Evolutionary conservation across 2,797 vertebrate species (phyloP).

Genomic region (Etheostoma perlongum): DNA sequence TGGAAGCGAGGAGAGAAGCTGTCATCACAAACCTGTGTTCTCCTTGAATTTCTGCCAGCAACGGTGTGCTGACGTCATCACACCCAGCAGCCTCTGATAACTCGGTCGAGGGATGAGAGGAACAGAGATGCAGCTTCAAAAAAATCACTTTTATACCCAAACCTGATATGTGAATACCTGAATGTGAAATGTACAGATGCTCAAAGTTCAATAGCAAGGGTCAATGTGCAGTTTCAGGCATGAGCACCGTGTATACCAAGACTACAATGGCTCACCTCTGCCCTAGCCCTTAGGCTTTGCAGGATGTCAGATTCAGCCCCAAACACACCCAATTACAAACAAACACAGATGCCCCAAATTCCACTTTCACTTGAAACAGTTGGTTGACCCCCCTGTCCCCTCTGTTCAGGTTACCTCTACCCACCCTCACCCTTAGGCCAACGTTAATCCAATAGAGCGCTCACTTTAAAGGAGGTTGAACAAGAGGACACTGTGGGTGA

Average conservation of each 20-base stretch:
- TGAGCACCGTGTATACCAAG: conserved; percentile 21
- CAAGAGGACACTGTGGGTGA: conserved; percentile 72
- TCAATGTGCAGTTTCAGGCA: conserved; percentile 8
- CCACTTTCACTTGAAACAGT: conserved; percentile 85
- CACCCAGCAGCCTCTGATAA: conserved; percentile 44
- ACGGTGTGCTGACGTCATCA: conserved; percentile 55
- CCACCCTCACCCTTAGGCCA: conserved; percentile 70
- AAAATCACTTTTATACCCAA: conserved; percentile 2
- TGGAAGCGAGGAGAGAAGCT: conserved; percentile 66
- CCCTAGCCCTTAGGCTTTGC: conserved; percentile 76
- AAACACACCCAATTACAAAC: conserved; percentile 82
- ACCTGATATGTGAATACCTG: neutral
- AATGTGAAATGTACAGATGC: conserved; percentile 28
- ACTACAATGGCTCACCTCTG: conserved; percentile 74
- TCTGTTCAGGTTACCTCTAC: conserved; percentile 73
- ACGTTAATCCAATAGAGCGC: conserved; percentile 79
- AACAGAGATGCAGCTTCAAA: conserved; percentile 23
- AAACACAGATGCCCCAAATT: conserved; percentile 84
- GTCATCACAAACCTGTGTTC: conserved; percentile 64
- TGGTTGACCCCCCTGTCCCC: conserved; percentile 69
- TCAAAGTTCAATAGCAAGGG: conserved; percentile 37
- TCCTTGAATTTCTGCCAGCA: conserved; percentile 52
- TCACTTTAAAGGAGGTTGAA: conserved; percentile 67
- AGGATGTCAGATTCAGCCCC: conserved; percentile 80
- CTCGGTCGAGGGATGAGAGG: neutral